A percentile compares a stretch with the other conserved stretches of the same genome.
Conservation (phyloP, 2,888 invertebrate genomes). For the Rhagium mordax region DNA sequence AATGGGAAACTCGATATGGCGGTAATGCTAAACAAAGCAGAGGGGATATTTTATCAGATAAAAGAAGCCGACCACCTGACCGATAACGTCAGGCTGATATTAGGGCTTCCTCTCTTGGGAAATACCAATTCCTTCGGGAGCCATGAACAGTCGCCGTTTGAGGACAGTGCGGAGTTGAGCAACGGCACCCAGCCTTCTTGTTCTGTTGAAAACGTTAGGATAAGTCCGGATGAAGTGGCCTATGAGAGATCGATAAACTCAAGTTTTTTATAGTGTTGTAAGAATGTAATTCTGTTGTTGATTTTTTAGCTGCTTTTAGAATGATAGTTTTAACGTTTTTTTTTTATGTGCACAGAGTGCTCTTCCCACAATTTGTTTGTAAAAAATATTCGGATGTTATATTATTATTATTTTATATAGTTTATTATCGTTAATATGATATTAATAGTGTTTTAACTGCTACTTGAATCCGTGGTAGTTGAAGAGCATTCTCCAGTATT, state of each 20-base stretch:
- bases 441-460: too few species aligned
- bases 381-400: not conserved
- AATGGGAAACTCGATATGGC: constrained; percentile 89
- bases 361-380: not conserved
- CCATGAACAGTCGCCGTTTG: constrained; percentile 55
- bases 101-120: constrained; percentile 74
- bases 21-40: constrained; percentile 87
- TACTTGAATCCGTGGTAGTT: too few species aligned
- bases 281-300: constrained; percentile 5
- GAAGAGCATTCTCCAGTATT: too few species aligned
- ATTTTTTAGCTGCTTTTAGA: constrained; percentile 11
- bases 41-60: constrained; percentile 93
- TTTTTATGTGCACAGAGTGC: not conserved
- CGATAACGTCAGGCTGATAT: constrained; percentile 80
- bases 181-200: constrained; percentile 54
- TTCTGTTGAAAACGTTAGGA: constrained; percentile 59
- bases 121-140: constrained; percentile 49
- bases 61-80: constrained; percentile 80
- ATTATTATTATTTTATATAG: not conserved
- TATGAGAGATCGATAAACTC: constrained; percentile 75
- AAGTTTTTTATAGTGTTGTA: constrained; percentile 70
- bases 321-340: not conserved
- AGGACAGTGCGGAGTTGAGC: constrained; percentile 57
- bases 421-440: not conserved
- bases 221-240: constrained; percentile 72